These are phyloP conservation scores for Hippocampus comes DNA, from an alignment of 2,113 vertebrate species.

Conservation along the genomic window DNA sequence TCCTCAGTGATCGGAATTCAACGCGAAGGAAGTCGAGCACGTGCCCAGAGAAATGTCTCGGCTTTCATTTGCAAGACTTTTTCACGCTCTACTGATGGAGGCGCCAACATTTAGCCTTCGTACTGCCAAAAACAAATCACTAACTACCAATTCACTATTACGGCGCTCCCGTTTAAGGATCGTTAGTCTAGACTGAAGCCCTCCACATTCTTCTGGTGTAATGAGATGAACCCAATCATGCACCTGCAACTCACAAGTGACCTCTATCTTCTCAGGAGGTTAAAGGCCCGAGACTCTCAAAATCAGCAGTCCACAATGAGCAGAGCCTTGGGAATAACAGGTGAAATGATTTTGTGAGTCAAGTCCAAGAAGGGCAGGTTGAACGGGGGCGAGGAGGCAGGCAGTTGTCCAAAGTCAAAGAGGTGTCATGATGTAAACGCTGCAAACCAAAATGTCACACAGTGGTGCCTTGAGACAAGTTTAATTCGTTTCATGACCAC, in stretches of 20 bases:
- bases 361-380: not conserved
- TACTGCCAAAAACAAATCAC: too few relatives aligned
- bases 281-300: not conserved
- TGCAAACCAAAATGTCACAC: not conserved
- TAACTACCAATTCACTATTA: too few relatives aligned
- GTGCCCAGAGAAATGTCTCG: not conserved
- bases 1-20: not conserved
- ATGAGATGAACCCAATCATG: constrained; percentile 1
- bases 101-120: not conserved
- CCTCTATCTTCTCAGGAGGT: not conserved
- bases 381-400: not conserved
- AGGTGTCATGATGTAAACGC: not conserved
- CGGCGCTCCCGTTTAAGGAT: too few relatives aligned
- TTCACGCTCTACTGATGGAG: not conserved
- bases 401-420: constrained; percentile 11
- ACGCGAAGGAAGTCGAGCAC: not conserved
- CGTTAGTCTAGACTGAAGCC: not conserved
- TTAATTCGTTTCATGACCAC: too few relatives aligned
- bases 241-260: not conserved
- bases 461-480: not conserved
- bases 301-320: not conserved
- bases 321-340: not conserved
- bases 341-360: not conserved
- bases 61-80: not conserved
- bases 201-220: not conserved